Conservation (phyloP, 64 coral and sea anemone genomes). For the Montipora capricornis region DNA sequence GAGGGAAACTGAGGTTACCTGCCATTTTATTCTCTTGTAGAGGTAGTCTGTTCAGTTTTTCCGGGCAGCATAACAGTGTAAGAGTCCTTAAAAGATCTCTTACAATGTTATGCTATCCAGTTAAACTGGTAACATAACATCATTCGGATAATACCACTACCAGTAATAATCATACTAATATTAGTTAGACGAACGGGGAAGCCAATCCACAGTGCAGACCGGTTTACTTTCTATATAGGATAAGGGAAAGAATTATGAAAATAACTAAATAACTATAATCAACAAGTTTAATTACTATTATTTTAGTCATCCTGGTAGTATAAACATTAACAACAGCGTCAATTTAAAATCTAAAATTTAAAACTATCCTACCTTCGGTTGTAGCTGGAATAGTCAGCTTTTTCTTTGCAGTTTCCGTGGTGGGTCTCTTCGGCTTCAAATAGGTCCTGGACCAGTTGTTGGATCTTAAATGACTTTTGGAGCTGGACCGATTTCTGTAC, state of each 20-base stretch:
- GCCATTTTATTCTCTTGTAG: too few relatives aligned
- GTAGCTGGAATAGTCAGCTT: conserved; percentile 33
- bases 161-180: too few relatives aligned
- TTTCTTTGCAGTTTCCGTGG: neutral
- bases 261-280: too few relatives aligned
- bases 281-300: too few relatives aligned
- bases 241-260: too few relatives aligned
- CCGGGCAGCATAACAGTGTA: conserved; percentile 70
- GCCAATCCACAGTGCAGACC: too few relatives aligned
- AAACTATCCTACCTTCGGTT: neutral
- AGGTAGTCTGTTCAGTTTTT: neutral
- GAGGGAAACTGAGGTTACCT: too few relatives aligned
- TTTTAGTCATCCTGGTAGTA: too few relatives aligned
- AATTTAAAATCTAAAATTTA: too few relatives aligned
- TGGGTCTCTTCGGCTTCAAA: neutral
- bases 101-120: conserved; percentile 87
- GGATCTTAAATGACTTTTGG: neutral
- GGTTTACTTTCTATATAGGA: too few relatives aligned
- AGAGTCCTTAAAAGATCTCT: conserved; percentile 80
- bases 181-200: too few relatives aligned
- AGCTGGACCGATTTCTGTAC: neutral
- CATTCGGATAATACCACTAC: too few relatives aligned
- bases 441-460: neutral
- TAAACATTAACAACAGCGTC: neutral
- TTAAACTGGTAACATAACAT: neutral